These are phyloP conservation scores for Drosophila seguyi DNA, from an alignment of 1,140 invertebrate genomes.

Conservation along the genomic window DNA sequence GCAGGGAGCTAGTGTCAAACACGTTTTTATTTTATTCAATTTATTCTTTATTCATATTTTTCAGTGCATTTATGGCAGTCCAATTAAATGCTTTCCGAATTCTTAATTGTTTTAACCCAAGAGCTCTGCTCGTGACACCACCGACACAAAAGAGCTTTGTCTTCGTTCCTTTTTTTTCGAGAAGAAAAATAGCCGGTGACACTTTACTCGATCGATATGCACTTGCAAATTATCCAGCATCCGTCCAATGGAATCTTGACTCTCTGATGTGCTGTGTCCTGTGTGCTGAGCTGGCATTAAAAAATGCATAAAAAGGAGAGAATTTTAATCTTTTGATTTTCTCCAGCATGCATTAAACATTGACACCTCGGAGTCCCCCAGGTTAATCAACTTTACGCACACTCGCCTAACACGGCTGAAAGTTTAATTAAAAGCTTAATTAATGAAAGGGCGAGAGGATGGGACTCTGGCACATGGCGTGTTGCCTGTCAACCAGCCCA, in stretches of 20 bases:
- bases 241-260: conserved; percentile 11
- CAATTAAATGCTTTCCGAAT: conserved; percentile 29
- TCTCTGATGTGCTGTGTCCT: conserved; percentile 8
- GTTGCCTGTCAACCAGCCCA: conserved; percentile 37
- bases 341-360: conserved; percentile 65
- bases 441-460: conserved; percentile 44
- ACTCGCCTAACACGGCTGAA: conserved; percentile 71
- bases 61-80: background rate
- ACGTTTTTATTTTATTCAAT: background rate
- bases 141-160: conserved; percentile 28
- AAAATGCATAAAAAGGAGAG: conserved; percentile 32
- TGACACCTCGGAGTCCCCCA: conserved; percentile 50
- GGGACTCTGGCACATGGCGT: conserved; percentile 28
- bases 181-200: conserved; percentile 30
- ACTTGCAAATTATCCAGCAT: conserved; percentile 53
- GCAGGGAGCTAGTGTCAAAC: background rate
- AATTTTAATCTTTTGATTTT: conserved; percentile 32
- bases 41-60: conserved; percentile 4
- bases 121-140: conserved; percentile 24
- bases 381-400: conserved; percentile 82
- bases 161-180: conserved; percentile 11
- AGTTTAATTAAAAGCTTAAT: conserved; percentile 83
- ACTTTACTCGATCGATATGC: conserved; percentile 40
- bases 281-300: conserved; percentile 17
- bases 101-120: conserved; percentile 34